These are phyloP conservation scores for Hirtodrosophila trivittata DNA, from an alignment of 2,888 invertebrate genomes.

Conservation along the genomic window DNA sequence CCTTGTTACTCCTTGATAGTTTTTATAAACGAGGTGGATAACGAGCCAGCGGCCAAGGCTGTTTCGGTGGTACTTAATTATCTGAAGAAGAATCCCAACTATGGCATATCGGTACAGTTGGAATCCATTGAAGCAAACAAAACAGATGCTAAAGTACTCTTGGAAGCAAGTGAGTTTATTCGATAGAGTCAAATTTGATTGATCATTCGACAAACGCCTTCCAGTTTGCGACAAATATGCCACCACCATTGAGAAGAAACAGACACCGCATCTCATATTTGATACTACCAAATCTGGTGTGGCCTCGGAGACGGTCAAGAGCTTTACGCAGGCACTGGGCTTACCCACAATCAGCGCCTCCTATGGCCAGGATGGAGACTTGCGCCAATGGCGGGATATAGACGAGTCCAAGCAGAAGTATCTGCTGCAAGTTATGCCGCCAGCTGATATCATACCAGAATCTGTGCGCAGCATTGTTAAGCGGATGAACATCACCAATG, in stretches of 20 bases:
- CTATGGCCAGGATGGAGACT: constrained; percentile 91
- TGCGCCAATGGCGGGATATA: constrained; percentile 92
- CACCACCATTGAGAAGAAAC: constrained; percentile 86
- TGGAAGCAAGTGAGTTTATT: constrained; percentile 87
- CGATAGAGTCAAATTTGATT: not conserved
- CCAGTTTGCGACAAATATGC: constrained; percentile 90
- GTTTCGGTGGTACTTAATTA: constrained; percentile 89
- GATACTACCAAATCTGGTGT: constrained; percentile 93
- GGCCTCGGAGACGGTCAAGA: constrained; percentile 93
- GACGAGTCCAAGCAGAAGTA: constrained; percentile 89
- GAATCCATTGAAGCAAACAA: constrained; percentile 88
- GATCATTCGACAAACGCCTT: not conserved
- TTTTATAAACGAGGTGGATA: constrained; percentile 90
- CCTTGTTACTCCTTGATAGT: constrained; percentile 32
- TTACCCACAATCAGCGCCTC: constrained; percentile 93
- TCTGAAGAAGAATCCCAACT: constrained; percentile 88
- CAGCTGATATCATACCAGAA: constrained; percentile 93
- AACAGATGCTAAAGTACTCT: constrained; percentile 88
- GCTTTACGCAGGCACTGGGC: constrained; percentile 91
- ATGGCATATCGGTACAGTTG: constrained; percentile 86
- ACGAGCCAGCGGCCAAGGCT: constrained; percentile 88
- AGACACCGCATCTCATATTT: constrained; percentile 90
- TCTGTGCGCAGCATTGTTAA: constrained; percentile 91
- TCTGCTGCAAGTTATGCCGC: constrained; percentile 90
- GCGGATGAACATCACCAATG: constrained; percentile 94